Evolutionary conservation across 2,888 invertebrate species (phyloP).

Genomic region (Loripinus fragilis): DNA sequence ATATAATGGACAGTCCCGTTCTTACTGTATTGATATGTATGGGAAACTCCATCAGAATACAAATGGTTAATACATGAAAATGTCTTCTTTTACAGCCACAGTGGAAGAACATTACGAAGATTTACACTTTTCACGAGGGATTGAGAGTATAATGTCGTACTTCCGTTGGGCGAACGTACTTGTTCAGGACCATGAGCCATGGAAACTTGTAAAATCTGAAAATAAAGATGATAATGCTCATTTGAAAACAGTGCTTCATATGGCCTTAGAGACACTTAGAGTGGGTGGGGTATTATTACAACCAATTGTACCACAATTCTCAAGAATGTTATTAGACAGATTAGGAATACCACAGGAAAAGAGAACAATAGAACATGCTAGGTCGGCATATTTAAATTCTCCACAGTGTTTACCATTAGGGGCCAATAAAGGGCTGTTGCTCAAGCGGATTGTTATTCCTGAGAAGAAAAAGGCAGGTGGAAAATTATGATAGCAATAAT

Average conservation of each 20-base stretch:
- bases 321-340: constrained; percentile 87
- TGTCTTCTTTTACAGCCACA: constrained; percentile 80
- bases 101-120: constrained; percentile 89
- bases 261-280: constrained; percentile 93
- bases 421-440: constrained; percentile 46
- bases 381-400: constrained; percentile 54
- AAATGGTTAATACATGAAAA: too few species aligned
- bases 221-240: constrained; percentile 84
- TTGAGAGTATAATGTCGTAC: constrained; percentile 90
- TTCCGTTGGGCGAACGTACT: constrained; percentile 93
- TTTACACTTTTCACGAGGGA: constrained; percentile 92
- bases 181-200: constrained; percentile 94
- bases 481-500: not conserved
- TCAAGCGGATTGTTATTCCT: constrained; percentile 24
- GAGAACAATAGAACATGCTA: constrained; percentile 61
- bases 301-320: constrained; percentile 92
- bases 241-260: constrained; percentile 89
- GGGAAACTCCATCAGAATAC: too few species aligned
- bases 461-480: not conserved
- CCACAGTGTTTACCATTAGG: constrained; percentile 50
- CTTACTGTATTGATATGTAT: too few species aligned
- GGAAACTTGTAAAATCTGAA: constrained; percentile 90
- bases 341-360: constrained; percentile 74
- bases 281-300: constrained; percentile 91
- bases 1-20: too few species aligned